Percentiles rank a stretch among this genome's conserved stretches.
phyloP scores from a whole-genome alignment of 2,113 vertebrate species.

The Cettia cetti region DNA sequence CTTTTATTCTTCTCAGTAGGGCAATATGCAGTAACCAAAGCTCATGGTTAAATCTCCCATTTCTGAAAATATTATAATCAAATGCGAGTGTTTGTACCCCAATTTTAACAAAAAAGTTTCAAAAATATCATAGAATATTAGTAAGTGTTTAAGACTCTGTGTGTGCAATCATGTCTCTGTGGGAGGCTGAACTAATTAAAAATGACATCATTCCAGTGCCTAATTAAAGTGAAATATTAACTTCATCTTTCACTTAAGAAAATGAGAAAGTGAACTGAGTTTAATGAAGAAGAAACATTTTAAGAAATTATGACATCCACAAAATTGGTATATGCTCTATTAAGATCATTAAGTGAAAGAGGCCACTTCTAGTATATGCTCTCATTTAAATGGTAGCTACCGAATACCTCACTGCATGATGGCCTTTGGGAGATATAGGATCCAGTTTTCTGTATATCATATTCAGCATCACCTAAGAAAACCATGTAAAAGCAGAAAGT shows the following conservation, averaged over 20 bases:
- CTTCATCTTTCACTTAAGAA: background rate
- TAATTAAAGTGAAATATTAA: conserved; percentile 41
- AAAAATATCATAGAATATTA: background rate
- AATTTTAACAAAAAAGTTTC: background rate
- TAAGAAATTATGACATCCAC: background rate
- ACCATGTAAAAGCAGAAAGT: background rate
- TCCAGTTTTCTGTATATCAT: background rate
- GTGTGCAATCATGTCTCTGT: background rate
- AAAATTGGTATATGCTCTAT: background rate
- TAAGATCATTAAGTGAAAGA: background rate
- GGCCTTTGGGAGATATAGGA: background rate
- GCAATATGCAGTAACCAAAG: background rate
- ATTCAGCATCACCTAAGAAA: background rate
- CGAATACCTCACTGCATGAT: background rate
- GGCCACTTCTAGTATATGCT: background rate
- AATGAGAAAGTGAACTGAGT: background rate
- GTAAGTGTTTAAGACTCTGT: background rate
- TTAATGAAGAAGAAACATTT: background rate
- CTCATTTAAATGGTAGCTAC: background rate
- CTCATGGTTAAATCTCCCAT: background rate
- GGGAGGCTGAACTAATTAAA: conserved; percentile 5
- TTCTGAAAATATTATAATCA: background rate
- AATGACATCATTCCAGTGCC: background rate
- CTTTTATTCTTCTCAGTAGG: background rate
- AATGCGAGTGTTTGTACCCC: background rate